phyloP scores from a whole-genome alignment of 2,113 vertebrate species.

The Anas platyrhynchos region DNA sequence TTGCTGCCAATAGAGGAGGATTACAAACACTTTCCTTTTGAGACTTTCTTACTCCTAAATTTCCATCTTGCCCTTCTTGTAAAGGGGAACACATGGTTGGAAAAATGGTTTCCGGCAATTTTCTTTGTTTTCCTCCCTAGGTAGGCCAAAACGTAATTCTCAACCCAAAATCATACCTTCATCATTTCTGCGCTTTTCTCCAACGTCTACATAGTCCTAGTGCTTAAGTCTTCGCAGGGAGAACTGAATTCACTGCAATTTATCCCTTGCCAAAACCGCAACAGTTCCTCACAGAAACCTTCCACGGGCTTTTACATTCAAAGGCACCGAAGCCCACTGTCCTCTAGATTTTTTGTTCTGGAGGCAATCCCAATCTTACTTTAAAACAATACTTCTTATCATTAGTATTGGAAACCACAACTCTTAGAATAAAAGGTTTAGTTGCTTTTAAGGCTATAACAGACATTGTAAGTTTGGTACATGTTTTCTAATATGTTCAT shows the following conservation, averaged over 20 bases:
- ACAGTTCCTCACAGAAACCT: neutral
- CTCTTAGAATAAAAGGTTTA: neutral
- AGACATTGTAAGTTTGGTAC: neutral
- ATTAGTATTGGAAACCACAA: neutral
- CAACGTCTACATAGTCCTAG: neutral
- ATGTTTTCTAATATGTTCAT: neutral
- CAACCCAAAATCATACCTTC: neutral
- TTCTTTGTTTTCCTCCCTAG: neutral
- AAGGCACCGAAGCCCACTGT: neutral
- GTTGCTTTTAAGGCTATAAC: neutral
- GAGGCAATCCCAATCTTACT: neutral
- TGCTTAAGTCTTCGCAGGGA: neutral
- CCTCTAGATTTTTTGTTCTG: neutral
- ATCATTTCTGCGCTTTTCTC: neutral
- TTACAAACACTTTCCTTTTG: neutral
- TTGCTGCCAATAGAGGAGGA: conserved; percentile 54
- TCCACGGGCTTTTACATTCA: neutral
- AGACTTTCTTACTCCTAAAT: conserved; percentile 1
- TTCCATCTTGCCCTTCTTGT: neutral
- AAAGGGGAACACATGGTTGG: neutral
- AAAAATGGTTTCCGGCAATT: neutral
- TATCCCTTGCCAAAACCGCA: neutral
- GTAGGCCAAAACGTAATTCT: neutral
- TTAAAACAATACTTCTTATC: neutral
- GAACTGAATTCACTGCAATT: neutral